phyloP scores from a whole-genome alignment of 2,888 invertebrate species.

The Petrolisthes cinctipes region DNA sequence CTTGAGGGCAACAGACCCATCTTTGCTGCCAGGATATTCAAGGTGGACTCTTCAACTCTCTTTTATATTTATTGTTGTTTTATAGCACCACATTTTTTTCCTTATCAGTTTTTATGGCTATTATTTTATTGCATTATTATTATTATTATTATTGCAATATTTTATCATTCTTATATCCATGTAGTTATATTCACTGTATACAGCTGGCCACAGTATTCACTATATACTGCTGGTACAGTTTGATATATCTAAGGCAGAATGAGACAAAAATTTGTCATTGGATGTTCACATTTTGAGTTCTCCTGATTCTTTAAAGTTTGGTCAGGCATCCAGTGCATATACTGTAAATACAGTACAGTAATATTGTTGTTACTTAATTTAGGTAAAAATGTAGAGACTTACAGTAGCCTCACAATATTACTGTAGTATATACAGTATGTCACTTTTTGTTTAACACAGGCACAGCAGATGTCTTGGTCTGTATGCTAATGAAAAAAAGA shows the following conservation, averaged over 20 bases:
- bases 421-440: neutral
- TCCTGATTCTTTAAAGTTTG: neutral
- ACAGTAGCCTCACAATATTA: neutral
- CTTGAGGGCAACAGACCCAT: constrained; percentile 27
- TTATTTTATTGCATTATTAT: neutral
- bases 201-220: no score
- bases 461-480: no score
- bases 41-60: neutral
- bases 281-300: no score
- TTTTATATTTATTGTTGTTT: neutral
- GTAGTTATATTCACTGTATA: no score
- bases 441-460: no score
- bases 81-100: neutral
- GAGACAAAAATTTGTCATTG: no score
- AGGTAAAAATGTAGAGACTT: neutral
- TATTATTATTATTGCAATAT: neutral
- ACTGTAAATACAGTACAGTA: neutral
- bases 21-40: constrained; percentile 20
- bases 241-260: no score
- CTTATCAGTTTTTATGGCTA: neutral
- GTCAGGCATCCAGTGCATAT: neutral
- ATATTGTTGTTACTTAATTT: neutral
- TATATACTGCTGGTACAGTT: no score
- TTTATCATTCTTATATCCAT: neutral
- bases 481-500: no score